phyloP scores from a whole-genome alignment of 2,113 vertebrate species.

The human region GRCh38 chr9:24923501-24924000 shows the following conservation, averaged over 20 bases:
- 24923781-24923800: neutral
- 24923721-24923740: neutral
- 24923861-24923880: neutral
- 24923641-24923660: neutral
- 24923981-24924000: neutral
- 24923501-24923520: rapidly evolving
- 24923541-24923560: neutral
- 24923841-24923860: neutral
- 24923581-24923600: neutral
- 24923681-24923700: neutral
- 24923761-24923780: neutral
- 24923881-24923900: neutral
- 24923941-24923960: neutral
- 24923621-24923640: neutral
- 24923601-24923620: neutral
- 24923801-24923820: neutral
- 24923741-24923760: neutral
- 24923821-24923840: neutral
- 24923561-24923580: neutral
- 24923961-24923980: neutral
- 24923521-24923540: neutral
- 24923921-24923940: neutral
- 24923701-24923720: neutral
- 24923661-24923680: neutral
- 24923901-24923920: neutral